Conservation (phyloP, 2,113 vertebrate species). For the Alces alces region DNA sequence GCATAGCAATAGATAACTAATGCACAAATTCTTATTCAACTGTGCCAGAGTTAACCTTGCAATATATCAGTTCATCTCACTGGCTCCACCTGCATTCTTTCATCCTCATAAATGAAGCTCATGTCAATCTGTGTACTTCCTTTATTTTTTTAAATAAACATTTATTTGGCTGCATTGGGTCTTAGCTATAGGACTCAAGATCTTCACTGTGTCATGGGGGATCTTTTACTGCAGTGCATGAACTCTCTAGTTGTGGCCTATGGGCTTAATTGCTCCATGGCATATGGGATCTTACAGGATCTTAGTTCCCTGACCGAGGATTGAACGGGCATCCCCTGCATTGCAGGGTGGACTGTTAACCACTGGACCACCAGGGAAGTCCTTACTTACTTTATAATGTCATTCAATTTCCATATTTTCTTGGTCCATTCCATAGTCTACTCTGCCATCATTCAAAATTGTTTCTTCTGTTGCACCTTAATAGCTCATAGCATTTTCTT, state of each 20-base stretch:
- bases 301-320: not conserved
- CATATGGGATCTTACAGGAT: not conserved
- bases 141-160: not conserved
- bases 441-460: not conserved
- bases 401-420: not conserved
- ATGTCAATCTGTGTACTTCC: not conserved
- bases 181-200: not conserved
- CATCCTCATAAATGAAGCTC: not conserved
- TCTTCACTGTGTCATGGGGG: not conserved
- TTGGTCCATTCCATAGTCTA: not conserved
- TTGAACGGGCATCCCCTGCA: rapidly evolving
- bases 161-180: not conserved
- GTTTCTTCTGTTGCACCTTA: not conserved
- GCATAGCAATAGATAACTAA: not conserved
- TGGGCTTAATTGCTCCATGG: not conserved
- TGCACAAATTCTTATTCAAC: not conserved
- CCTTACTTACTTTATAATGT: not conserved
- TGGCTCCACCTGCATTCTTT: not conserved
- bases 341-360: not conserved
- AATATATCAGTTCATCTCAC: not conserved
- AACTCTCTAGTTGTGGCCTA: not conserved
- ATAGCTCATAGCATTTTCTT: not conserved
- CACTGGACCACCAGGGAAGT: not conserved
- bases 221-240: not conserved
- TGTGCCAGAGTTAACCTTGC: not conserved